Evolutionary conservation across 2,888 invertebrate genomes (phyloP), one percentile per base, ranked within the genome.

Genomic region (Ochropleura leucogaster): DNA sequence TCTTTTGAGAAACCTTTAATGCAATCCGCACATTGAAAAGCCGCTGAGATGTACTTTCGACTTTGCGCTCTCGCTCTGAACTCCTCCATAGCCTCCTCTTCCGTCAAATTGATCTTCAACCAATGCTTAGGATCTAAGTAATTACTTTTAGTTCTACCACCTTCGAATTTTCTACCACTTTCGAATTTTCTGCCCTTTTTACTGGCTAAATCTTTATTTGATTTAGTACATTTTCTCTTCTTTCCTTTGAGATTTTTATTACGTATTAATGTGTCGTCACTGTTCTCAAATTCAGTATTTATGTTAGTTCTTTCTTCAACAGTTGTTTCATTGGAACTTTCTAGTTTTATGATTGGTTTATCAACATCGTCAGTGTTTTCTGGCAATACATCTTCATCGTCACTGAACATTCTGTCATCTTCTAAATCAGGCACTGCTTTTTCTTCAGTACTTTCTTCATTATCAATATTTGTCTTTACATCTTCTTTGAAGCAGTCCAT

Each of bases 1-100:
- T 92, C 92, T 72, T 92, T 93, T 0, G 95, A 94, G 76, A 95
- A 95, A 3, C 94, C 92, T 73, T 92, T 95, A 53, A 85, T 92
- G 73, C 95, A 95, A 62, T 92, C 90, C 6, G 84, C 85, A 74
- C 95, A 95, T 82, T 93, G 92, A 71, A 88, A 93, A 4, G 89
- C 84, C 0, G 95, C 93, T 3, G 89, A 83, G 51, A 91, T 72
- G 80, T 94, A 95, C 77, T 92, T 94, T 0, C 89, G 82, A 76
- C 92, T 89, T 5, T 89, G 87, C 0, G 91, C 90, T 80, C 89
- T 91, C 3, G 85, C 88, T 70, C 87, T 88, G 73, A 95, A 95
- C 72, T 91, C 92, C 74, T 89, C 89, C 5, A 94, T 49, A 1
- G 95, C 96, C 49, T 95, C 92, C 6, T 94, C 93, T 69, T 96